Evolutionary conservation across 2,888 invertebrate genomes (phyloP).

Genomic region (Empis stercorea): DNA sequence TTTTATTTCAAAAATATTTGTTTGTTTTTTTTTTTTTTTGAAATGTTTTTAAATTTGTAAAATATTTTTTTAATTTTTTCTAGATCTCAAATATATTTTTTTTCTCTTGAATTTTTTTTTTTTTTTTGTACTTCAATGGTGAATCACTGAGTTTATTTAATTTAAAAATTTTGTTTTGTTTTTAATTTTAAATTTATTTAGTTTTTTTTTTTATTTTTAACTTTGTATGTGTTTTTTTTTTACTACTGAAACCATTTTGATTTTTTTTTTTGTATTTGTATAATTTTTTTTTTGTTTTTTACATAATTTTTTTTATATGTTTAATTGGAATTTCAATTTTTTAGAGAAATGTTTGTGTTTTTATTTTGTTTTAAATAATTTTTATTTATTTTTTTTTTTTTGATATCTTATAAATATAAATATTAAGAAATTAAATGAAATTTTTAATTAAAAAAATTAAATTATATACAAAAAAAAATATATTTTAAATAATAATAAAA

Average conservation of each 20-base stretch:
- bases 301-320: background rate
- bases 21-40: background rate
- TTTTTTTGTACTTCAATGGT: constrained; percentile 37
- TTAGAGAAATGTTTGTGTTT: background rate
- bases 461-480: background rate
- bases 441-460: background rate
- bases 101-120: background rate
- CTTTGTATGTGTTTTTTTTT: background rate
- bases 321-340: background rate
- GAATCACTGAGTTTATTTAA: constrained; percentile 39
- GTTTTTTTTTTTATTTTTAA: background rate
- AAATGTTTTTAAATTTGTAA: no score
- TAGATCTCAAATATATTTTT: no score
- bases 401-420: background rate
- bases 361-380: no score
- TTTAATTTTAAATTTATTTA: background rate
- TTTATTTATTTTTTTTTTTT: no score
- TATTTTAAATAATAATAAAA: background rate
- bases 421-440: background rate
- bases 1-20: no score
- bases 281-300: background rate
- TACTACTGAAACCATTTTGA: background rate
- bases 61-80: no score
- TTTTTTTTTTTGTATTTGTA: background rate
- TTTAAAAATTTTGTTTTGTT: constrained; percentile 16